phyloP scores from a whole-genome alignment of 2,797 vertebrate species.

The Coluber constrictor region DNA sequence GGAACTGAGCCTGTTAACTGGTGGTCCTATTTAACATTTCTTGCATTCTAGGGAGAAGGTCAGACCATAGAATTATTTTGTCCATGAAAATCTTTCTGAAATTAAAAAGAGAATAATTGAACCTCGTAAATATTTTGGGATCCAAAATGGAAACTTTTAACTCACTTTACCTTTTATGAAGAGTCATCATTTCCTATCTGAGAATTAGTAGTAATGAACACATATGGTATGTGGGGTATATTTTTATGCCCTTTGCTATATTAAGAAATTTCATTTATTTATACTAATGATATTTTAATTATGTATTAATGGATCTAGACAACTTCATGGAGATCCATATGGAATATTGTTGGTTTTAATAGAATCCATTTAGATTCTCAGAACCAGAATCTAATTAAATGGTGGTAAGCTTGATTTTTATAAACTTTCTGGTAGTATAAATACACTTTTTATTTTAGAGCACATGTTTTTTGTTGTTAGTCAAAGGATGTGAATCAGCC shows the following conservation, averaged over 20 bases:
- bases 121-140: not conserved
- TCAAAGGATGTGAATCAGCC: not conserved
- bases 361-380: not conserved
- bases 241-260: not conserved
- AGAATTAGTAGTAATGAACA: not conserved
- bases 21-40: not conserved
- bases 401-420: not conserved
- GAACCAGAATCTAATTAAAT: not conserved
- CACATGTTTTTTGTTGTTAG: not conserved
- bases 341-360: not conserved
- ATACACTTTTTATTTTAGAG: not conserved
- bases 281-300: not conserved
- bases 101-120: not conserved
- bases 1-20: not conserved
- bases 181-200: conserved; percentile 42
- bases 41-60: not conserved
- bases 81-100: not conserved
- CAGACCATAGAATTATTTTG: not conserved
- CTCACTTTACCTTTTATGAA: not conserved
- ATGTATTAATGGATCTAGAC: not conserved
- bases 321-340: not conserved
- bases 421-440: not conserved
- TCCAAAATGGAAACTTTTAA: not conserved
- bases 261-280: conserved; percentile 33
- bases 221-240: conserved; percentile 23